Conservation (phyloP, 2,888 invertebrate genomes). For the Drosophila barbarae region DNA sequence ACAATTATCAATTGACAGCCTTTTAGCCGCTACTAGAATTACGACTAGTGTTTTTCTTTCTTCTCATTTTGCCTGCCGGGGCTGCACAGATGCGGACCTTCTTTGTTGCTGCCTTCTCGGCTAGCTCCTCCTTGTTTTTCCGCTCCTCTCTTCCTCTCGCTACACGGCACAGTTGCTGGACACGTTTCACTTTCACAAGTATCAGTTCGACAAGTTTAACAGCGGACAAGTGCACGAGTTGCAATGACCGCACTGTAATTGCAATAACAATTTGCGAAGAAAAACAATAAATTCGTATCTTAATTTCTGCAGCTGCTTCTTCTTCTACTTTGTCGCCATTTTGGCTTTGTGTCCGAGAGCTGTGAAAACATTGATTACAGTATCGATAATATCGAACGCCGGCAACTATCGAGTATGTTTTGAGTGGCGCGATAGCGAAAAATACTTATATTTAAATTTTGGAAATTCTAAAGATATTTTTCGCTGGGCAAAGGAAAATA, state of each 20-base stretch:
- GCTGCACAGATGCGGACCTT: constrained; percentile 51
- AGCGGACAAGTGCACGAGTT: constrained; percentile 14
- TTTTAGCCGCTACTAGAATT: neutral
- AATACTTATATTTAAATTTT: neutral
- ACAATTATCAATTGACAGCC: too few species aligned
- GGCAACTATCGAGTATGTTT: neutral
- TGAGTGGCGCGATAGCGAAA: neutral
- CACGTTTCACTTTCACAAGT: constrained; percentile 26
- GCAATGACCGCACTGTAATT: constrained; percentile 27
- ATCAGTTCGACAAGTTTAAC: constrained; percentile 6
- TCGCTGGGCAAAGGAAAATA: too few species aligned
- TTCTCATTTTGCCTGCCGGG: constrained; percentile 27
- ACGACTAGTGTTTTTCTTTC: neutral
- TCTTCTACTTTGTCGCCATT: constrained; percentile 39
- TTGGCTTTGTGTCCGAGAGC: constrained; percentile 21
- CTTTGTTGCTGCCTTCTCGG: constrained; percentile 71
- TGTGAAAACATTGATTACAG: neutral
- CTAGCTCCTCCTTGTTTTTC: constrained; percentile 72
- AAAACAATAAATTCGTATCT: constrained; percentile 52
- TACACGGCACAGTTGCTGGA: constrained; percentile 16
- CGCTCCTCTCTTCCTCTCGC: constrained; percentile 46
- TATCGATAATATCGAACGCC: neutral
- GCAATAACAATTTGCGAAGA: constrained; percentile 27
- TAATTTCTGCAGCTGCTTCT: constrained; percentile 30
- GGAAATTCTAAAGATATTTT: too few species aligned